Conservation (phyloP, 2,797 vertebrate species). For the Oceanodroma leucorhoa region DNA sequence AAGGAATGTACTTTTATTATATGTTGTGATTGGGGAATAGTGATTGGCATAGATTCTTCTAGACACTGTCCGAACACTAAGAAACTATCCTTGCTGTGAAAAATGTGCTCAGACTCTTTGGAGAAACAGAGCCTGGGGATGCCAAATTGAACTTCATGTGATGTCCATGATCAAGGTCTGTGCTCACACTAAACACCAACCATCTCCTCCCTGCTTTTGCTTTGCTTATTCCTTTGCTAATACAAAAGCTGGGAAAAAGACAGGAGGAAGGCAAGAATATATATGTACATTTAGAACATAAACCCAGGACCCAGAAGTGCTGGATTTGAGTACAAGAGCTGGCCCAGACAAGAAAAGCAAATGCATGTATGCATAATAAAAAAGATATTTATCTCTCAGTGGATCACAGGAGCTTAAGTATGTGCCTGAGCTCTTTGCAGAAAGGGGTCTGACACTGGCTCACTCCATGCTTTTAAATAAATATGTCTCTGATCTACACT, state of each 20-base stretch:
- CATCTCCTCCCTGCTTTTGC: background rate
- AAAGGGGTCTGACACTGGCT: background rate
- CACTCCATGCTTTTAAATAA: background rate
- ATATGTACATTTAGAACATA: background rate
- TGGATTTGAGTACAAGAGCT: background rate
- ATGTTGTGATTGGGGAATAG: fast-evolving
- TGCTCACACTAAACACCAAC: background rate
- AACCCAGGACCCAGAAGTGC: background rate
- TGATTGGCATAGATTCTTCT: background rate
- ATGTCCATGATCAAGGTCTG: background rate
- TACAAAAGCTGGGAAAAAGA: background rate
- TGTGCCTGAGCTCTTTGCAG: background rate
- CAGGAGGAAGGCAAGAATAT: background rate
- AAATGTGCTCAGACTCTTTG: background rate
- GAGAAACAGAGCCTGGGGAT: background rate
- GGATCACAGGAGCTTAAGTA: background rate
- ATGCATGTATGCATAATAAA: background rate
- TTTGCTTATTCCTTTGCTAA: background rate
- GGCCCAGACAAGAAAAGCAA: background rate
- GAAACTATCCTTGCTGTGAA: background rate
- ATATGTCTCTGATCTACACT: background rate
- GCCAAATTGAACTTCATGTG: background rate
- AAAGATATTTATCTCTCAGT: background rate
- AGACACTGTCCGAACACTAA: background rate
- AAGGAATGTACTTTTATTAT: background rate